Percentiles rank a stretch among this genome's conserved stretches.
Evolutionary conservation across 2,113 vertebrate species (phyloP).

Genomic region (Ellobius talpinus): DNA sequence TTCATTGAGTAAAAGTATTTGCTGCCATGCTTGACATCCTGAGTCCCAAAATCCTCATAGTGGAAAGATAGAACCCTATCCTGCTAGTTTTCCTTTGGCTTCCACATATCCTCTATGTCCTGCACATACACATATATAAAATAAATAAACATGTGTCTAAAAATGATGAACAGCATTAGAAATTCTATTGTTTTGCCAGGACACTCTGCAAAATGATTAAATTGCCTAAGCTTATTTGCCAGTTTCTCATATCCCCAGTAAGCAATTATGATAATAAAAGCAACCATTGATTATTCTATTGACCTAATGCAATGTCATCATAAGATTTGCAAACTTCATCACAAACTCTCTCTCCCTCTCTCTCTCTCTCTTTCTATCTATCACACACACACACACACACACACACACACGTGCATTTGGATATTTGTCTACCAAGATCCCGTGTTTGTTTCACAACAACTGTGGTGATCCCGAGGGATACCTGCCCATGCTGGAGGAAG

Average conservation of each 20-base stretch:
- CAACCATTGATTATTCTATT: slow-evolving; percentile 17
- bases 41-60: background rate
- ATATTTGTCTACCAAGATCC: background rate
- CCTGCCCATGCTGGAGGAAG: background rate
- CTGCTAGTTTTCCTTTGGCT: no score
- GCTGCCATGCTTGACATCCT: background rate
- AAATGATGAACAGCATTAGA: background rate
- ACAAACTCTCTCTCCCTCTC: no score
- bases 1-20: background rate
- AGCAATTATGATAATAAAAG: slow-evolving; percentile 43
- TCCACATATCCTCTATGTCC: background rate
- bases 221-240: background rate
- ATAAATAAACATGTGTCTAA: background rate
- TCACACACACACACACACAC: background rate
- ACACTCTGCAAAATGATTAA: slow-evolving; percentile 15
- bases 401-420: background rate
- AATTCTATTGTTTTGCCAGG: background rate
- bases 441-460: background rate
- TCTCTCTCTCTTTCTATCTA: no score
- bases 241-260: slow-evolving; percentile 2
- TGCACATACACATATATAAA: background rate
- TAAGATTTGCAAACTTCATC: background rate
- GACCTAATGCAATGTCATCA: background rate
- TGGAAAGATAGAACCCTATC: background rate
- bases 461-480: background rate